Conservation (phyloP, 2,888 invertebrate genomes). For the Eupsilia transversa region DNA sequence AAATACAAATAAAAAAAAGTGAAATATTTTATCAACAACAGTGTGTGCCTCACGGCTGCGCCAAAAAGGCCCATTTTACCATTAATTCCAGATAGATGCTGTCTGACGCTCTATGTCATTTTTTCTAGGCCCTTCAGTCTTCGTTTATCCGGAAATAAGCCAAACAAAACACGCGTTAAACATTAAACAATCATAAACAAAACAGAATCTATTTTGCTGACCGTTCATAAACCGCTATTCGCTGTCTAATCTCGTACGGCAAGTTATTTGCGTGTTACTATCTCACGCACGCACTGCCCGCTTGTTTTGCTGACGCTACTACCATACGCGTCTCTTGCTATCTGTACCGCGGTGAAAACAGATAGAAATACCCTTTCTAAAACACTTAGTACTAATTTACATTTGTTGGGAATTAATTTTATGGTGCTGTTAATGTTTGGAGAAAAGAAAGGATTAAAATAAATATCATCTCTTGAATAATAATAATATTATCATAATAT, state of each 20-base stretch:
- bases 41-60: too few species aligned
- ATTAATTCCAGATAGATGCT: too few species aligned
- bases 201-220: slow-evolving; percentile 62
- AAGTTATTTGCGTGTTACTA: slow-evolving; percentile 75
- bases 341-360: slow-evolving; percentile 64
- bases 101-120: background rate
- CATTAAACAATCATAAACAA: slow-evolving; percentile 20
- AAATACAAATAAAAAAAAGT: too few species aligned
- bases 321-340: slow-evolving; percentile 70
- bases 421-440: slow-evolving; percentile 15
- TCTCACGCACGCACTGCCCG: slow-evolving; percentile 71
- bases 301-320: slow-evolving; percentile 73
- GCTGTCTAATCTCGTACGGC: slow-evolving; percentile 72
- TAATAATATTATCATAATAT: too few species aligned
- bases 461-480: too few species aligned
- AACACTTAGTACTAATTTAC: slow-evolving; percentile 64
- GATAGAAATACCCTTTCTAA: slow-evolving; percentile 68
- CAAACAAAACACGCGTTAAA: background rate
- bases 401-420: slow-evolving; percentile 53
- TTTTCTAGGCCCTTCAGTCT: background rate
- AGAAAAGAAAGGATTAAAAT: background rate
- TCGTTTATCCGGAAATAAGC: background rate
- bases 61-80: too few species aligned
- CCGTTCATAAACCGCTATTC: slow-evolving; percentile 71
- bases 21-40: too few species aligned